A percentile compares a stretch with the other conserved stretches of the same genome.
These are phyloP conservation scores for Synodontis membranacea DNA, from an alignment of 2,113 vertebrate genomes.

Conservation along the genomic window DNA sequence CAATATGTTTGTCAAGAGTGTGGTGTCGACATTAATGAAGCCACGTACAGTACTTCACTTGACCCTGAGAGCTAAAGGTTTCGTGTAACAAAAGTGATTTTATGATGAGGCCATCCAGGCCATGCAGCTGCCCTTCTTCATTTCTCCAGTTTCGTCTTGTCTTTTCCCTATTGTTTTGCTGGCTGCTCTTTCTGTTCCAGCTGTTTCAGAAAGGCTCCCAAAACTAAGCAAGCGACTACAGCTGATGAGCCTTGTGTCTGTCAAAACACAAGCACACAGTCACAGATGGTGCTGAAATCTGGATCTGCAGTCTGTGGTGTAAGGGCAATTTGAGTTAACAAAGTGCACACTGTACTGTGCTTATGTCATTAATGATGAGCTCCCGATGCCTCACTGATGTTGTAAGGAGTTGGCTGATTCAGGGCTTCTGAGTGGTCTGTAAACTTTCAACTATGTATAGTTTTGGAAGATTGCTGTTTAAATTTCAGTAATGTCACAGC, in stretches of 20 bases:
- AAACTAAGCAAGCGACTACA: constrained; percentile 3
- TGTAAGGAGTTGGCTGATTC: neutral
- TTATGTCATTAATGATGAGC: constrained; percentile 2
- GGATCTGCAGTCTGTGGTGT: neutral
- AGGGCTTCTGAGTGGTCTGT: neutral
- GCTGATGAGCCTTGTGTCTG: constrained; percentile 20
- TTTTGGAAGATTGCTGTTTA: neutral
- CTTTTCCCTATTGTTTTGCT: constrained; percentile 3
- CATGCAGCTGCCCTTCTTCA: neutral
- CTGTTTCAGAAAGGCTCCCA: neutral
- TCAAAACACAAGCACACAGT: constrained; percentile 4
- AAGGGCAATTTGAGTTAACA: neutral
- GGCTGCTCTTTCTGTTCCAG: neutral
- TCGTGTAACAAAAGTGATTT: neutral
- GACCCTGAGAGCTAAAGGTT: neutral
- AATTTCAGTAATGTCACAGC: neutral
- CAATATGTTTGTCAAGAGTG: constrained; percentile 14
- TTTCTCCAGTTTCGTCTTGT: neutral
- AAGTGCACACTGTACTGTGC: neutral
- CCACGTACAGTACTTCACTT: neutral
- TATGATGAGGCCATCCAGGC: neutral
- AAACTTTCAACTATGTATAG: neutral
- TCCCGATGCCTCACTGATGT: constrained; percentile 7
- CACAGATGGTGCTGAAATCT: constrained; percentile 30
- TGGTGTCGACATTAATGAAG: neutral